Conservation (phyloP, 2,113 vertebrate species). For the Gasterosteus aculeatus region DNA sequence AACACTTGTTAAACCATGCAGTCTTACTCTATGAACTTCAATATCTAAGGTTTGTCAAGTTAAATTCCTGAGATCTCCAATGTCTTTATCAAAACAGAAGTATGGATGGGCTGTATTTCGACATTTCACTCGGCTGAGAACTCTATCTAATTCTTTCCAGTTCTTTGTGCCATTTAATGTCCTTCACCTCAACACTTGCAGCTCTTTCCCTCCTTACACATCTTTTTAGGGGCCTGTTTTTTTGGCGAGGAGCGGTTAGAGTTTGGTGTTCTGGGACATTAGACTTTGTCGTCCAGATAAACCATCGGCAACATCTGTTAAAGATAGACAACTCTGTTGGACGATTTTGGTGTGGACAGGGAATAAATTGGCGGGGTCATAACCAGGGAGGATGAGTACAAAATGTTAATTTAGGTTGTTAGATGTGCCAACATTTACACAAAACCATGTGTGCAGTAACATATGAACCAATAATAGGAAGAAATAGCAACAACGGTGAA, state of each 20-base stretch:
- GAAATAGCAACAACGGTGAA: neutral
- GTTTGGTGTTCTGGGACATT: constrained; percentile 7
- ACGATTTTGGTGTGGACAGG: constrained; percentile 1
- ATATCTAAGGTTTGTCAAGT: constrained; percentile 24
- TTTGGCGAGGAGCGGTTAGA: neutral
- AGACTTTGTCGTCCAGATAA: constrained; percentile 4
- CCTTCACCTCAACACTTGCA: constrained; percentile 14
- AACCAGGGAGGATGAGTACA: neutral
- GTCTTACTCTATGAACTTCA: constrained; percentile 15
- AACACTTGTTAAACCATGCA: constrained; percentile 30
- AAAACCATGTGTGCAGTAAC: neutral
- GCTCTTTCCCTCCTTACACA: neutral
- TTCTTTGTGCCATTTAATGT: constrained; percentile 13
- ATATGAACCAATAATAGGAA: neutral
- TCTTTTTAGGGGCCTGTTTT: constrained; percentile 13
- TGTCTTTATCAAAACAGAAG: neutral
- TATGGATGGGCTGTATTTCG: neutral
- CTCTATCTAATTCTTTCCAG: neutral
- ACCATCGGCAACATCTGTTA: neutral
- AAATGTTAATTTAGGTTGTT: neutral
- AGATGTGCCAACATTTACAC: neutral
- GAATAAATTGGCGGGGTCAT: neutral
- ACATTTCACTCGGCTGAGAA: neutral
- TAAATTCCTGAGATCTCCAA: constrained; percentile 13
- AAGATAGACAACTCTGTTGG: neutral